phyloP scores from a whole-genome alignment of 2,113 vertebrate species.

The Lophochroa leadbeateri region DNA sequence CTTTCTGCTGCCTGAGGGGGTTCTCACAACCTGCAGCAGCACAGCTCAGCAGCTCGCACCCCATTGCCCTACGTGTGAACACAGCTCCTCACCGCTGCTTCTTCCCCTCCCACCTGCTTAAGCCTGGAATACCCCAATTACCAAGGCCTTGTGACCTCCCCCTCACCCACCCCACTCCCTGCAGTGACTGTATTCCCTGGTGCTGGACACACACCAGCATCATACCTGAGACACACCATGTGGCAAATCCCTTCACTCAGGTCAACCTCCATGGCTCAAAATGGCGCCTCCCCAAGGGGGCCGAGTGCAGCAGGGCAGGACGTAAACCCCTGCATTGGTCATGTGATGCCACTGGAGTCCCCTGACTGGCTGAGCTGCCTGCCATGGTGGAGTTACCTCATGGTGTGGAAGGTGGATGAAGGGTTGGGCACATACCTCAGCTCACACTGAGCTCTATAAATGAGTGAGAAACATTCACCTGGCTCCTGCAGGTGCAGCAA shows the following conservation, averaged over 20 bases:
- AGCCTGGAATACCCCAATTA: not conserved
- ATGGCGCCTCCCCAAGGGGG: accelerated
- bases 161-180: accelerated
- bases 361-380: not conserved
- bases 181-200: accelerated
- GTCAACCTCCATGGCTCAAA: accelerated
- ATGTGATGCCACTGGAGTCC: not conserved
- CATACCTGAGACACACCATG: accelerated
- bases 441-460: not conserved
- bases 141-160: not conserved
- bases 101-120: not conserved
- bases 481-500: not conserved
- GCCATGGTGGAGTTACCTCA: not conserved
- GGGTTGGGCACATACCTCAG: accelerated
- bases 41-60: not conserved
- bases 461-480: accelerated
- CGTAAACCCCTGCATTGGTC: not conserved
- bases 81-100: accelerated
- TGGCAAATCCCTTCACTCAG: accelerated
- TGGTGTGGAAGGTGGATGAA: accelerated
- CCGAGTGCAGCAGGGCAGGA: accelerated
- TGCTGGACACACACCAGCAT: accelerated
- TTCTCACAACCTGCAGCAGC: not conserved
- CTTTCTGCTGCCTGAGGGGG: not conserved
- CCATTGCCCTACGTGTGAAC: accelerated